Evolutionary conservation across 2,797 vertebrate genomes (phyloP), one percentile per base, ranked within the genome.

Genomic region (Trachops cirrhosus): DNA sequence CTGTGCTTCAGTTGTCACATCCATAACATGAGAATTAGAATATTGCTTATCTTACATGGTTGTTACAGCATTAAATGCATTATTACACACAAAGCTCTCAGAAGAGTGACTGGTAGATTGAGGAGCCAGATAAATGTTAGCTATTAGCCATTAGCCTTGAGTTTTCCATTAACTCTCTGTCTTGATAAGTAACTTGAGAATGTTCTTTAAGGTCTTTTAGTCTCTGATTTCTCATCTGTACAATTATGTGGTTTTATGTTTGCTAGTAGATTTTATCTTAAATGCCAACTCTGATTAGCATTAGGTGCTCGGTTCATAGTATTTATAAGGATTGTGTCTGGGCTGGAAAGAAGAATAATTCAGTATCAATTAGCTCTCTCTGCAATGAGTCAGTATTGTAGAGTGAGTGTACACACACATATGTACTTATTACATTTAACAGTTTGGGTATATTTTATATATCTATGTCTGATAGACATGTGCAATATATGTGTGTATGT

Each of bases 231-330:
- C 73, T 93, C 83, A 89, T 96, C 93, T 96, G 78, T 91, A 91
- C 70, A 93, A 46, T 89, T 94, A 94, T 86, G 62, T 86, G 34
- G 52, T 93, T 96, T 95, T 97, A 93, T 89, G 79, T 91, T 94
- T 87, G 83, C 89, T 91, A 95, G 79, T 84, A 93, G 57, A 80
- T 96, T 96, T 91, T 96, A 96, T 97, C 96, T 94, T 94, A 93
- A 96, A 91, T 94, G 83, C 39, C 87, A 96, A 80, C 75, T 93
- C 34, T 95, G 91, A 91, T 93, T 93, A 92, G 34, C 67, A 91
- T 86, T 97, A 84, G 41, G 22, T 78, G 96, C 39, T 29, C 89
- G 24, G 78, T 91, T 95, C 57, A 75, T 52, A 88, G 64, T 80
- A 91, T 46, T 93, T 62, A 80, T 41, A 70, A 91, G 62, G 87